Evolutionary conservation across 2,888 invertebrate species (phyloP).

Genomic region (Tribolium freemani): DNA sequence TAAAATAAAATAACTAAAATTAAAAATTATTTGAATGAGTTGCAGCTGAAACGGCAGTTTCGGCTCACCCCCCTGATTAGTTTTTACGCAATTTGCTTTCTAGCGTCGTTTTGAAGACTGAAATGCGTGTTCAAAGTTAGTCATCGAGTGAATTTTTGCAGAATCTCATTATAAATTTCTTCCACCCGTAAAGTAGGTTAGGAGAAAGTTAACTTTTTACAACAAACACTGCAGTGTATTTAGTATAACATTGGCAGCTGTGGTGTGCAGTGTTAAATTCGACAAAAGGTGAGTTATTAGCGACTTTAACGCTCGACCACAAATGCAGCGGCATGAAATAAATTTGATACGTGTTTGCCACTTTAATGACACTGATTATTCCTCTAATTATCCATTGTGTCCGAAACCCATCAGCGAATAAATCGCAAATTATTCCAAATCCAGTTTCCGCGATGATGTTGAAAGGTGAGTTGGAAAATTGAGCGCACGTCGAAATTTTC

Average conservation of each 20-base stretch:
- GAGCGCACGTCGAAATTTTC: not conserved
- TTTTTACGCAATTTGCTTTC: conserved; percentile 33
- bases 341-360: not conserved
- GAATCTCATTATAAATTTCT: conserved; percentile 57
- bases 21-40: not conserved
- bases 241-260: conserved; percentile 63
- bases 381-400: conserved; percentile 24
- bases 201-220: conserved; percentile 67
- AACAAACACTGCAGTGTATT: conserved; percentile 60
- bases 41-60: conserved; percentile 15
- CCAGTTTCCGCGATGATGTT: conserved; percentile 25
- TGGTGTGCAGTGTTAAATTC: conserved; percentile 45
- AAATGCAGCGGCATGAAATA: not conserved
- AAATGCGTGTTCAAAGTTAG: conserved; percentile 32
- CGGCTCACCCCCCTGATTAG: not conserved
- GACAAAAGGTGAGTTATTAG: conserved; percentile 38
- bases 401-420: not conserved
- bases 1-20: not conserved
- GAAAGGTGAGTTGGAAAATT: conserved; percentile 13
- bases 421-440: conserved; percentile 27
- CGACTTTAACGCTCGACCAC: conserved; percentile 18
- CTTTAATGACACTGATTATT: conserved; percentile 7
- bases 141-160: conserved; percentile 48
- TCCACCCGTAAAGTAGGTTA: conserved; percentile 64
- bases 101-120: conserved; percentile 16